phyloP scores from a whole-genome alignment of 1,140 invertebrate species.

The Drosophila neocordata region DNA sequence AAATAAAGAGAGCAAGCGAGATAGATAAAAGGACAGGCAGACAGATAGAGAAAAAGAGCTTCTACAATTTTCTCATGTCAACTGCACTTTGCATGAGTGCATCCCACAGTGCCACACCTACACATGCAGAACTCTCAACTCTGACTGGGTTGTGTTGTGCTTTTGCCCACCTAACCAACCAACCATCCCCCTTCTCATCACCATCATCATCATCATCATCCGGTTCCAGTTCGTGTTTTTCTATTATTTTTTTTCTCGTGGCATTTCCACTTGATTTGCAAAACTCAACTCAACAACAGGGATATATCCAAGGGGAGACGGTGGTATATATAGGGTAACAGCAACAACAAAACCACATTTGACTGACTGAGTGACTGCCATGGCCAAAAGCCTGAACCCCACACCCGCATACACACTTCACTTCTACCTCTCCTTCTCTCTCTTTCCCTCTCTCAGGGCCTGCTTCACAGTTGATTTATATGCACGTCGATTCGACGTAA shows the following conservation, averaged over 20 bases:
- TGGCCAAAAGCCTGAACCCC: background rate
- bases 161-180: constrained; percentile 39
- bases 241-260: constrained; percentile 40
- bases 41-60: constrained; percentile 20
- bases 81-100: constrained; percentile 79
- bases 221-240: background rate
- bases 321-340: constrained; percentile 2
- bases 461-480: constrained; percentile 76
- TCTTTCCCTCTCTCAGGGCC: constrained; percentile 14
- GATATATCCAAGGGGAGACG: constrained; percentile 4
- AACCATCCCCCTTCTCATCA: constrained; percentile 26
- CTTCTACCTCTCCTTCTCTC: background rate
- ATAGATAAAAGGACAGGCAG: background rate
- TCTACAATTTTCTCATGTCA: constrained; percentile 79
- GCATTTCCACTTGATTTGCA: constrained; percentile 79
- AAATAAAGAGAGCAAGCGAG: background rate
- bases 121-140: constrained; percentile 27
- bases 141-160: constrained; percentile 58
- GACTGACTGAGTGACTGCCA: constrained; percentile 67
- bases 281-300: constrained; percentile 67
- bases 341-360: constrained; percentile 68
- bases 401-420: background rate
- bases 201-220: constrained; percentile 31
- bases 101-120: constrained; percentile 24
- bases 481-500: constrained; percentile 81